These are phyloP conservation scores for Tauraco erythrolophus DNA, from an alignment of 2,113 vertebrate genomes.

Conservation along the genomic window DNA sequence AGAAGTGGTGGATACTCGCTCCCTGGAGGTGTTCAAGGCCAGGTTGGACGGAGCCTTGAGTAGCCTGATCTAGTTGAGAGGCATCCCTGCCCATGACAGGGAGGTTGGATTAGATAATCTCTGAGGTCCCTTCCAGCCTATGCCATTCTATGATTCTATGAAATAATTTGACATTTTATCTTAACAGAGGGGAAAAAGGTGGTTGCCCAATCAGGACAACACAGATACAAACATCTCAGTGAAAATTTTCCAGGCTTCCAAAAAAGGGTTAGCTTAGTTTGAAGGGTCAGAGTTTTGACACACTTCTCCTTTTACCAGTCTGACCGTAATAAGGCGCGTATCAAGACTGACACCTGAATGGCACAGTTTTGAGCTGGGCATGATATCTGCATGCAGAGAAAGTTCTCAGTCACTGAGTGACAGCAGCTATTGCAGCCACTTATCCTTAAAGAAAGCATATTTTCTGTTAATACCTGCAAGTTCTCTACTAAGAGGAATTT, in stretches of 20 bases:
- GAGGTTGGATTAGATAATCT: no score
- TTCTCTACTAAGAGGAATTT: slow-evolving; percentile 15
- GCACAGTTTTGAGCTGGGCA: neutral
- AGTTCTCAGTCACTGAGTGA: neutral
- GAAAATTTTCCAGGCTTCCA: neutral
- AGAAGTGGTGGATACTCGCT: no score
- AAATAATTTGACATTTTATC: neutral
- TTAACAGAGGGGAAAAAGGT: neutral
- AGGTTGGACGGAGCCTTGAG: no score
- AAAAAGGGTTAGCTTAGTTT: neutral
- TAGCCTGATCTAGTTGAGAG: no score
- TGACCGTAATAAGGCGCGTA: neutral
- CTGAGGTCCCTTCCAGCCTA: no score
- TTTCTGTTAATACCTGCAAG: neutral
- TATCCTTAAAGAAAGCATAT: slow-evolving; percentile 27
- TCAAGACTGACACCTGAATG: neutral
- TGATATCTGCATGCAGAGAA: neutral
- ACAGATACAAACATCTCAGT: neutral
- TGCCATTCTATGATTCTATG: no score
- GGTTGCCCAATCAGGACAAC: neutral
- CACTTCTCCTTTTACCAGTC: neutral
- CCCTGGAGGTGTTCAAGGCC: no score
- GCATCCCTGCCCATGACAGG: no score
- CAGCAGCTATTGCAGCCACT: neutral
- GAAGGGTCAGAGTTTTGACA: neutral